Evolutionary conservation across 2,797 vertebrate species (phyloP).

Genomic region (Acrossocheilus fasciatus): DNA sequence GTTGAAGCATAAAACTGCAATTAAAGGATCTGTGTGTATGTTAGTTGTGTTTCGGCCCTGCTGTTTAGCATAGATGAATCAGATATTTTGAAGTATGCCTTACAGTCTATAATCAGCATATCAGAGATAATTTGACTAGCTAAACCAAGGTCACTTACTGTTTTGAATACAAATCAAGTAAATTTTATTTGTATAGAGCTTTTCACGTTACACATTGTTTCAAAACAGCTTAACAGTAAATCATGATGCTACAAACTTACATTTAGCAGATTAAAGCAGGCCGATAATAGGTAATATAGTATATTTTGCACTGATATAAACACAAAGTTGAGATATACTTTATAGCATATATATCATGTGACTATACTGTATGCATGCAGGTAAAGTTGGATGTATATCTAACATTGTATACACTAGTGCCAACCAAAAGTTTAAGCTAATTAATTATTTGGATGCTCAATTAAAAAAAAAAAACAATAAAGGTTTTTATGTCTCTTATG

Average conservation of each 20-base stretch:
- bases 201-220: background rate
- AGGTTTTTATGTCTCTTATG: too few relatives aligned
- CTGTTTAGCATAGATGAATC: background rate
- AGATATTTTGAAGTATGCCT: background rate
- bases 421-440: too few relatives aligned
- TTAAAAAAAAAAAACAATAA: too few relatives aligned
- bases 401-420: too few relatives aligned
- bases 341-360: background rate
- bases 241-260: background rate
- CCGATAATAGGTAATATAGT: background rate
- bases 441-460: too few relatives aligned
- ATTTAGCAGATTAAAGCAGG: background rate
- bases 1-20: background rate
- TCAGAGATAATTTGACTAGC: background rate
- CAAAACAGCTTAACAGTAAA: background rate
- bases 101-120: background rate
- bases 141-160: background rate
- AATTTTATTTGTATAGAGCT: background rate
- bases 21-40: background rate
- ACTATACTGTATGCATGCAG: background rate
- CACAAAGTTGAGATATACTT: background rate
- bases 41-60: background rate
- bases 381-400: background rate
- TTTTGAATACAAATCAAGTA: too few relatives aligned
- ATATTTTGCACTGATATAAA: background rate